Percentiles rank a stretch among this genome's conserved stretches.
phyloP scores from a whole-genome alignment of 2,797 vertebrate genomes.

The Pteropus rufus region DNA sequence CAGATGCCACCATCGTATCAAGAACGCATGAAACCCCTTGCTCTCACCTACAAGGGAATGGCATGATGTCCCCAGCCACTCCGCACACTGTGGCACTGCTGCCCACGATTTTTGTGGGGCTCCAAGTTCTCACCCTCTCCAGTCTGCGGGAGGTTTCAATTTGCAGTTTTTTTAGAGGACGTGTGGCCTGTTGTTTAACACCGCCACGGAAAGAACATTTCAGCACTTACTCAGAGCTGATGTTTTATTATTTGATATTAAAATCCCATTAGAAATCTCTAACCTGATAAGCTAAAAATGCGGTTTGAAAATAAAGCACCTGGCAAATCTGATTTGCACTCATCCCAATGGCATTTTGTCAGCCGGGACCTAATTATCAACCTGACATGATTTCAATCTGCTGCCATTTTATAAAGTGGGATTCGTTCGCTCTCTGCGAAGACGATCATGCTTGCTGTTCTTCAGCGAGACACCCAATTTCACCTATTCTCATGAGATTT shows the following conservation, averaged over 20 bases:
- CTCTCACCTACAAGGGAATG: rapidly evolving
- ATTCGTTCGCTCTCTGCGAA: background rate
- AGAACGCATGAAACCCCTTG: background rate
- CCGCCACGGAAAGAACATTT: constrained; percentile 31
- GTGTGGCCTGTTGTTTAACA: background rate
- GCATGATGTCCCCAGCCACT: rapidly evolving
- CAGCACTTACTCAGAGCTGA: background rate
- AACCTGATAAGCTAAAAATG: constrained; percentile 30
- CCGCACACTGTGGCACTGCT: background rate
- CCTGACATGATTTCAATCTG: constrained; percentile 48
- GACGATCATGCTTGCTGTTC: background rate
- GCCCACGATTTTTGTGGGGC: too few species aligned
- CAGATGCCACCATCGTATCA: background rate
- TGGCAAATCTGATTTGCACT: constrained; percentile 47
- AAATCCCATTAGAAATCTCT: constrained; percentile 45
- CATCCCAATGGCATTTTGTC: constrained; percentile 54
- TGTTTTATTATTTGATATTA: constrained; percentile 61
- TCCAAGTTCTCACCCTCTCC: background rate
- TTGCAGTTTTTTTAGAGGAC: background rate
- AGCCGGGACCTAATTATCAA: constrained; percentile 62
- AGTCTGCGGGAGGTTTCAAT: background rate
- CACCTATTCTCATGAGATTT: constrained; percentile 33
- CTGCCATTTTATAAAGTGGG: background rate
- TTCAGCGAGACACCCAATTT: constrained; percentile 32
- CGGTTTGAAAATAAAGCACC: constrained; percentile 48